Evolutionary conservation across 2,797 vertebrate genomes (phyloP).

Genomic region (Siniperca scherzeri): DNA sequence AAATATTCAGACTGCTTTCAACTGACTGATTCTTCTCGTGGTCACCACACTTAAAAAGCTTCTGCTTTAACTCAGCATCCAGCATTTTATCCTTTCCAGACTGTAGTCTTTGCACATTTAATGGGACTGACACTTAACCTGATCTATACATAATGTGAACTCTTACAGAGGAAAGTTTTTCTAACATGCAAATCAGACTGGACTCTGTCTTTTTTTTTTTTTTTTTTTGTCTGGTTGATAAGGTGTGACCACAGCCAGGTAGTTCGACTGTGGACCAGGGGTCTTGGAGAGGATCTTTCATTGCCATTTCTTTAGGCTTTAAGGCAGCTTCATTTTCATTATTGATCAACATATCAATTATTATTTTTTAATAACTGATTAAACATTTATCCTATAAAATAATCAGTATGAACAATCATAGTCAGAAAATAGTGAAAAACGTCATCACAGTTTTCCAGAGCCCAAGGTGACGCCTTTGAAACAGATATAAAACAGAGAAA

Average conservation of each 20-base stretch:
- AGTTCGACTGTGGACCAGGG: background rate
- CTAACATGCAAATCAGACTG: background rate
- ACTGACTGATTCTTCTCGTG: conserved; percentile 25
- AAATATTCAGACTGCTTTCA: conserved; percentile 54
- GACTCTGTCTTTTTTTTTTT: background rate
- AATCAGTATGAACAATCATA: too few relatives aligned
- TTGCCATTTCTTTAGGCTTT: background rate
- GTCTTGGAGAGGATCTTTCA: background rate
- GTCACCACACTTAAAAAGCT: conserved; percentile 40
- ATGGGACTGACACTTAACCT: conserved; percentile 15
- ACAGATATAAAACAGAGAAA: background rate
- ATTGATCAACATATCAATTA: background rate
- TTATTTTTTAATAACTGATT: background rate
- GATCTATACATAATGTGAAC: conserved; percentile 13
- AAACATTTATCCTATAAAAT: background rate
- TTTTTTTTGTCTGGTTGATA: background rate
- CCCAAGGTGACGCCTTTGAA: background rate
- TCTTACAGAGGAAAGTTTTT: background rate
- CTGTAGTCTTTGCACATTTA: conserved; percentile 32
- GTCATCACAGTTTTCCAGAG: background rate
- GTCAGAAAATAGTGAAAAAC: background rate
- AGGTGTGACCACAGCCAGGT: background rate
- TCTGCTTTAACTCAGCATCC: conserved; percentile 12
- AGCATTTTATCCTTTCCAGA: conserved; percentile 19
- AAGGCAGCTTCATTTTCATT: background rate